These are phyloP conservation scores for Carabus problematicus DNA, from an alignment of 2,888 invertebrate genomes.

Conservation along the genomic window DNA sequence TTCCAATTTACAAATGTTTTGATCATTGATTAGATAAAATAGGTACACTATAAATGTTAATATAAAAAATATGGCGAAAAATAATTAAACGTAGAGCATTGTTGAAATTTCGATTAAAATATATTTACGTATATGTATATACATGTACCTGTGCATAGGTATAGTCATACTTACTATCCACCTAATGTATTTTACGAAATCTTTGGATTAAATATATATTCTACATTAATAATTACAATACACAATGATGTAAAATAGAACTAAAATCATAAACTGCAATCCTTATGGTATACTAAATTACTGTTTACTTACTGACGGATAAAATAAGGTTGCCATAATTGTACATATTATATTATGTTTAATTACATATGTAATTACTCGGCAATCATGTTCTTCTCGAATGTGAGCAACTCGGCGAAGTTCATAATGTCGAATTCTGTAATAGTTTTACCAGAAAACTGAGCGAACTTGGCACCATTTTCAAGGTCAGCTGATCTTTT, in stretches of 20 bases:
- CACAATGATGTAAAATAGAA: too few relatives aligned
- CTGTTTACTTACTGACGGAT: too few relatives aligned
- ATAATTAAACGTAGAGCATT: neutral
- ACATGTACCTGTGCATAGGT: neutral
- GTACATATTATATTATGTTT: too few relatives aligned
- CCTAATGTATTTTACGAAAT: neutral
- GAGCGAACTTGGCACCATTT: conserved; percentile 70
- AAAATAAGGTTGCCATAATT: too few relatives aligned
- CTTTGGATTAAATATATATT: too few relatives aligned
- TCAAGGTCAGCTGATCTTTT: conserved; percentile 58
- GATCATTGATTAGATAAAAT: neutral
- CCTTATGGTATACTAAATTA: too few relatives aligned
- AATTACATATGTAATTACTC: neutral
- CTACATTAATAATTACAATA: too few relatives aligned
- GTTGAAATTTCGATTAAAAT: neutral
- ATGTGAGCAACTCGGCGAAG: conserved; percentile 66
- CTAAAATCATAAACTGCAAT: too few relatives aligned
- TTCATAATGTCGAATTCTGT: conserved; percentile 78
- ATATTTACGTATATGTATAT: conserved; percentile 12
- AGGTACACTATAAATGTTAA: neutral
- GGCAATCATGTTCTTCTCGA: conserved; percentile 56
- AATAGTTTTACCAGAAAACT: conserved; percentile 78
- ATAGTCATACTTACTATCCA: neutral
- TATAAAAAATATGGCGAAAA: conserved; percentile 3
- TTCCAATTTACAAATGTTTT: neutral